phyloP scores from a whole-genome alignment of 2,888 invertebrate species.

The Onchidella celtica region DNA sequence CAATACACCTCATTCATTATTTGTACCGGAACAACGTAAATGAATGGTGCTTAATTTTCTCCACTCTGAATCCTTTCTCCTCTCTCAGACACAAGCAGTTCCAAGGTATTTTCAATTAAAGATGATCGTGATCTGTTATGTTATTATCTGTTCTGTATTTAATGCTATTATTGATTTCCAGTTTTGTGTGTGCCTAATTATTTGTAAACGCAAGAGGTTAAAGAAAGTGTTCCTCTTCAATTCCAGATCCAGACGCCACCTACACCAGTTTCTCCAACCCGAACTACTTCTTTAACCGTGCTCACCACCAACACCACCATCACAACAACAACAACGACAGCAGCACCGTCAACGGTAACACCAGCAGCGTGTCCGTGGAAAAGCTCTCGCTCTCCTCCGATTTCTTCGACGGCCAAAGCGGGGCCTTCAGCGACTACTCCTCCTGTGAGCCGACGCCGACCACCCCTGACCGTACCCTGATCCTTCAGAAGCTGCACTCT shows the following conservation, averaged over 20 bases:
- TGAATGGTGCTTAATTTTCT: too few species aligned
- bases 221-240: conserved; percentile 49
- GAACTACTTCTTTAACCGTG: conserved; percentile 87
- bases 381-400: conserved; percentile 47
- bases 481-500: conserved; percentile 57
- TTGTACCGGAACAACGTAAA: too few species aligned
- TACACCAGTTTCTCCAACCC: conserved; percentile 92
- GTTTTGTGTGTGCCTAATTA: background rate
- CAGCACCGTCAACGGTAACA: conserved; percentile 55
- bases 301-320: conserved; percentile 51
- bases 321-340: conserved; percentile 42
- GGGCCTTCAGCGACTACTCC: conserved; percentile 86
- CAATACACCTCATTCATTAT: too few species aligned
- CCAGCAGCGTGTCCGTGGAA: conserved; percentile 60
- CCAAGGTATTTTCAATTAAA: background rate
- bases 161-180: background rate
- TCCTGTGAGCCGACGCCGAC: conserved; percentile 54
- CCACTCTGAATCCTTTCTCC: background rate
- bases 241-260: conserved; percentile 91
- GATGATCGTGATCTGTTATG: too few species aligned
- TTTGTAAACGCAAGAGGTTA: background rate
- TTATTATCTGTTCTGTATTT: background rate
- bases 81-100: background rate
- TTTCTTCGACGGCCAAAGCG: conserved; percentile 28
- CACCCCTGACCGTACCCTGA: conserved; percentile 53